A percentile compares a stretch with the other conserved stretches of the same genome.
Conservation (phyloP, 1,140 invertebrate genomes). For the Chymomyza costata region DNA sequence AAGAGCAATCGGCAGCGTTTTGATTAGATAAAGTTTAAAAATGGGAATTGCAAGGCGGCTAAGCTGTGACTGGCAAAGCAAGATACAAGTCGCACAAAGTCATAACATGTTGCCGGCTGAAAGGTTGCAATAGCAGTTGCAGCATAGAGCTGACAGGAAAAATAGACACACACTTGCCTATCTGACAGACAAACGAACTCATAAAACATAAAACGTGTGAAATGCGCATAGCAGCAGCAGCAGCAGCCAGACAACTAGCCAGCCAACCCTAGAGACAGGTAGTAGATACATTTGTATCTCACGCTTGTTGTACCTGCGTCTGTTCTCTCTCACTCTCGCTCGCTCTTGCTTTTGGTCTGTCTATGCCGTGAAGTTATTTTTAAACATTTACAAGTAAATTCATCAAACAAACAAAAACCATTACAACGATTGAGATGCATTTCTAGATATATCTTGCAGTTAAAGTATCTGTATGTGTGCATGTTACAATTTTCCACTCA, state of each 20-base stretch:
- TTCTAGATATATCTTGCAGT: too few species aligned
- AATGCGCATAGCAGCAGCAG: conserved; percentile 40
- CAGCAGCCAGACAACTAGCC: too few species aligned
- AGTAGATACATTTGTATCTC: conserved; percentile 64
- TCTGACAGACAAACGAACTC: neutral
- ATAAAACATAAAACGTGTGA: conserved; percentile 47
- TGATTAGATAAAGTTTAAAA: too few species aligned
- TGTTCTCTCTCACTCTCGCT: neutral
- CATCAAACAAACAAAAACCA: conserved; percentile 58
- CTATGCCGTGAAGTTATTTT: conserved; percentile 45
- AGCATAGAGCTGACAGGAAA: conserved; percentile 6
- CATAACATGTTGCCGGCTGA: too few species aligned
- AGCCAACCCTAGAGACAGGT: too few species aligned
- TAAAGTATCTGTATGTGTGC: conserved; percentile 11
- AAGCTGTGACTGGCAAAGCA: too few species aligned
- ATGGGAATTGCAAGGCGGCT: too few species aligned
- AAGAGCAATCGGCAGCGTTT: too few species aligned
- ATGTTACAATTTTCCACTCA: conserved; percentile 56
- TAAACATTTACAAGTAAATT: conserved; percentile 60
- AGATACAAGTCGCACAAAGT: too few species aligned
- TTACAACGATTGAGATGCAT: conserved; percentile 45
- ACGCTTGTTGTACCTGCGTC: conserved; percentile 52
- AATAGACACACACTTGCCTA: neutral
- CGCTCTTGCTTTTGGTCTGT: neutral
- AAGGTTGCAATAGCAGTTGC: too few species aligned